These are phyloP conservation scores for Tangachromis dhanisi DNA, from an alignment of 2,113 vertebrate genomes.

Conservation along the genomic window DNA sequence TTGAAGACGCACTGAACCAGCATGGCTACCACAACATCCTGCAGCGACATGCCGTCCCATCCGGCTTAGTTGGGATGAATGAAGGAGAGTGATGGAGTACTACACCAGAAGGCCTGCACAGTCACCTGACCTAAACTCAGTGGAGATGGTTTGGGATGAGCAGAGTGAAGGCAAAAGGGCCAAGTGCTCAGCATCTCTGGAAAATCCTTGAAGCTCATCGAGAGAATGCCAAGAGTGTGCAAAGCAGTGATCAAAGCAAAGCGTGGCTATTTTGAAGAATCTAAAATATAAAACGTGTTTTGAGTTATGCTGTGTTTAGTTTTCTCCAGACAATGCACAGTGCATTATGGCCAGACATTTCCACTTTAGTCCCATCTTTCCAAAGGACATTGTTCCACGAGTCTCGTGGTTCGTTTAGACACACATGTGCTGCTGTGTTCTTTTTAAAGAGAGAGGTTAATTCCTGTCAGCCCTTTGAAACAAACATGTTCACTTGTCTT, in stretches of 20 bases:
- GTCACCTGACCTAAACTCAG: accelerated
- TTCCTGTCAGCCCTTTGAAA: neutral
- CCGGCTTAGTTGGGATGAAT: neutral
- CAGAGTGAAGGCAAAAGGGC: neutral
- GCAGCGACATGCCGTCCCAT: accelerated
- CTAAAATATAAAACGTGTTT: neutral
- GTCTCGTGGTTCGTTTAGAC: neutral
- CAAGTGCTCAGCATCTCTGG: neutral
- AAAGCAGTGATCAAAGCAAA: neutral
- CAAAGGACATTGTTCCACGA: neutral
- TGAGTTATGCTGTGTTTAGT: neutral
- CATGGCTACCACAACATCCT: neutral
- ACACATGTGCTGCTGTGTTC: neutral
- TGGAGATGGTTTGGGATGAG: neutral
- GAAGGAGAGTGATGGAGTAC: neutral
- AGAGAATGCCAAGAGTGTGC: accelerated
- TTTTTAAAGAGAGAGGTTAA: neutral
- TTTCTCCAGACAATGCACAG: neutral
- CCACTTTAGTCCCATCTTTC: neutral
- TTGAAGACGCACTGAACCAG: neutral
- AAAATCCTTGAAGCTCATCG: accelerated
- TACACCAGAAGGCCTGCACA: neutral
- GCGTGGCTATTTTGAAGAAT: neutral
- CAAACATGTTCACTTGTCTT: neutral
- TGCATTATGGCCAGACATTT: neutral